Evolutionary conservation across 1,140 invertebrate genomes (phyloP).

Genomic region (Hermetia illucens): DNA sequence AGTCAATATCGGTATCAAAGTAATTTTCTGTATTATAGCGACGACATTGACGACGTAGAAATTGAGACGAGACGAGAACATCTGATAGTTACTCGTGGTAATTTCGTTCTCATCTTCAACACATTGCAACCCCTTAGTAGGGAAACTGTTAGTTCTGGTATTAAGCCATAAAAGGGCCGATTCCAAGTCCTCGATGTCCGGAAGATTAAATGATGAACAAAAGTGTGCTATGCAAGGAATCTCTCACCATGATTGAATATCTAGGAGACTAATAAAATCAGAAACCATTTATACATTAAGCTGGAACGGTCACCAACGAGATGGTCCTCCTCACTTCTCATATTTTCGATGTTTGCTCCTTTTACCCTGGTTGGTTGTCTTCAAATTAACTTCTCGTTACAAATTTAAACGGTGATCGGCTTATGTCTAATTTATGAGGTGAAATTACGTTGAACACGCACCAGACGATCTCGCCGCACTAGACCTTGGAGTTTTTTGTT

Average conservation of each 20-base stretch:
- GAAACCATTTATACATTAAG: too few relatives aligned
- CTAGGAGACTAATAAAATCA: too few relatives aligned
- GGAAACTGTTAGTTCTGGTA: constrained; percentile 70
- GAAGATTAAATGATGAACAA: constrained; percentile 82
- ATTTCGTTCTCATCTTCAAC: constrained; percentile 51
- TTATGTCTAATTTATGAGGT: too few relatives aligned
- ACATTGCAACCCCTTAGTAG: constrained; percentile 63
- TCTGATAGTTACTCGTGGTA: constrained; percentile 72
- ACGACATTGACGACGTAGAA: constrained; percentile 70
- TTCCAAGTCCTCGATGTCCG: constrained; percentile 90
- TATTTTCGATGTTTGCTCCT: too few relatives aligned
- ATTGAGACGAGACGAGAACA: constrained; percentile 67
- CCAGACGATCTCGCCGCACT: too few relatives aligned
- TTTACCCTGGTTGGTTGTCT: too few relatives aligned
- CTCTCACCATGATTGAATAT: constrained; percentile 92
- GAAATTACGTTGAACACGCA: too few relatives aligned
- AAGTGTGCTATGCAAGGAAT: constrained; percentile 89
- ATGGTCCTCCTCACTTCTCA: too few relatives aligned
- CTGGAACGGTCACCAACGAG: too few relatives aligned
- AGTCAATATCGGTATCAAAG: constrained; percentile 67
- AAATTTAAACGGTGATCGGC: too few relatives aligned
- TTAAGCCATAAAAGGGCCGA: constrained; percentile 65
- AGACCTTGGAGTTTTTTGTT: too few relatives aligned
- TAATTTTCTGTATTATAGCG: constrained; percentile 53
- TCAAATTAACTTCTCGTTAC: too few relatives aligned